phyloP scores from a whole-genome alignment of 2,888 invertebrate species.

The Apomyelois bistriatella region DNA sequence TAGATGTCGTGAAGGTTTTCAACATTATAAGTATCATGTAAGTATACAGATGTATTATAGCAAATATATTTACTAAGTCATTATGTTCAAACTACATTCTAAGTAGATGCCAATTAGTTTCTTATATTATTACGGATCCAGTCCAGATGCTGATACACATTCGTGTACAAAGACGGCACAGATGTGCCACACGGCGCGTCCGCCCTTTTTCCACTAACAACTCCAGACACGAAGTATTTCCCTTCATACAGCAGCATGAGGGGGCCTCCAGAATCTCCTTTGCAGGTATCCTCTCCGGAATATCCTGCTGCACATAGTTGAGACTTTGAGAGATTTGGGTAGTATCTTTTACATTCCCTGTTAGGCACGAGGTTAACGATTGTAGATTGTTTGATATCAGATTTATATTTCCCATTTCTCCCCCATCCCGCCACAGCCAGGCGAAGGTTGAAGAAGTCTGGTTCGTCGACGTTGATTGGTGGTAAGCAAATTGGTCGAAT shows the following conservation, averaged over 20 bases:
- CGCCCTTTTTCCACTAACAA: constrained; percentile 67
- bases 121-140: constrained; percentile 53
- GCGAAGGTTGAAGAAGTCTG: constrained; percentile 48
- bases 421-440: constrained; percentile 69
- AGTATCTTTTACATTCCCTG: constrained; percentile 46
- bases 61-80: too few relatives aligned
- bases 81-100: neutral
- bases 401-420: constrained; percentile 51
- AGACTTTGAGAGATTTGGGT: constrained; percentile 44
- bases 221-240: constrained; percentile 58
- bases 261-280: constrained; percentile 71
- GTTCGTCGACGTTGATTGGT: constrained; percentile 54
- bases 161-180: constrained; percentile 66
- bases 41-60: too few relatives aligned
- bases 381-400: constrained; percentile 62
- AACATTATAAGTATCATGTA: too few relatives aligned
- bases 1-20: too few relatives aligned
- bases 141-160: constrained; percentile 55
- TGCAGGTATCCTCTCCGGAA: constrained; percentile 66
- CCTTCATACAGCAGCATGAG: constrained; percentile 61
- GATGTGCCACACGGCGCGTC: constrained; percentile 64
- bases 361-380: constrained; percentile 59
- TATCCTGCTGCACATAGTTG: constrained; percentile 67
- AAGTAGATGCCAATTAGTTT: constrained; percentile 24
- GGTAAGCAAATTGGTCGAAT: constrained; percentile 68